Evolutionary conservation across 2,797 vertebrate species (phyloP), one percentile per base, ranked within the genome.

Genomic region (Heteromormyrus szaboi): DNA sequence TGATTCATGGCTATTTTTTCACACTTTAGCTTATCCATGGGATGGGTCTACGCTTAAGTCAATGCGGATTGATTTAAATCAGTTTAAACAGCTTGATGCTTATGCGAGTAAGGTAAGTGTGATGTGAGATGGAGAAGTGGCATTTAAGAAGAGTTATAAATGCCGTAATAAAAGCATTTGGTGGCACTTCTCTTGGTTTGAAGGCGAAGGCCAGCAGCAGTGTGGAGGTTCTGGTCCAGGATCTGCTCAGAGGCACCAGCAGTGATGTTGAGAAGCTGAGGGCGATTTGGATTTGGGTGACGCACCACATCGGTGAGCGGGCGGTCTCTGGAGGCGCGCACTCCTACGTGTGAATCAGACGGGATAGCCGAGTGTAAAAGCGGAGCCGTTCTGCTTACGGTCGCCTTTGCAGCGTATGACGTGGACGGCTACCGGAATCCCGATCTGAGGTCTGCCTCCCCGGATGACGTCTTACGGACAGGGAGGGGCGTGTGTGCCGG

Each of bases 41-140:
- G 96, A 97, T 91, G 94, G 92, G 72, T 95, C 93, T 90, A 94
- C 93, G 90, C 91, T 97, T 90, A 97, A 97, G 91, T 96, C 96
- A 91, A 91, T 97, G 91, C 46, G 94, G 17, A 90, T 97, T 68
- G 95, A 97, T 89, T 91, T 96, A 91, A 91, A 89, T 90, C 92
- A 94, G 81, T 95, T 97, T 91, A 89, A 96, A 91, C 94, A 95
- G 88, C 89, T 97, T 92, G 96, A 97, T 90, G 89, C 90, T 88
- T 95, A 96, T 0, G 95, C 95, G 53, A 94, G 92, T 92, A 94
- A 96, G 95, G 96, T 96, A 86, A 79, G 62, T 46, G 59, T 62
- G 65, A 11, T 68, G 3, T 12, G 19, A n/a, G 4, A 22, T 0
- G 17, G 25, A 95, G 41, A n/a, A 2, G 59, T 12, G 22, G 53